A percentile compares a stretch with the other conserved stretches of the same genome.
Evolutionary conservation across 2,888 invertebrate genomes (phyloP).

Genomic region (Ctena decussata): DNA sequence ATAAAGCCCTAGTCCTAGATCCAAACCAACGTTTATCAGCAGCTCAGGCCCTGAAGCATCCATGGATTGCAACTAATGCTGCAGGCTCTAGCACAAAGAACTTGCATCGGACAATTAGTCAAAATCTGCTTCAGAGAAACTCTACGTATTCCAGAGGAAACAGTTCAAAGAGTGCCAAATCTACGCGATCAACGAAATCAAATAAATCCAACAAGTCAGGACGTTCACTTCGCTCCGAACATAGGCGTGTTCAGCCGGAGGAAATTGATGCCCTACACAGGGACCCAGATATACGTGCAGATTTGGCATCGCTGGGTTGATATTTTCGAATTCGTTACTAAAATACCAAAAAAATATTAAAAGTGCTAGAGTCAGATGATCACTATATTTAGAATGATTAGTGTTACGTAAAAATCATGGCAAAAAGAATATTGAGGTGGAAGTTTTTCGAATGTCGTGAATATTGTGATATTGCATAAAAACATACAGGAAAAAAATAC

Average conservation of each 20-base stretch:
- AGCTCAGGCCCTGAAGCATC: conserved; percentile 88
- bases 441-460: too few species aligned
- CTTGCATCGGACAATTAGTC: conserved; percentile 85
- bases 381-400: too few species aligned
- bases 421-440: too few species aligned
- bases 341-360: too few species aligned
- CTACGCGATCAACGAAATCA: conserved; percentile 79
- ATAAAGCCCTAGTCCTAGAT: conserved; percentile 88
- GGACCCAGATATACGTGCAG: conserved; percentile 87
- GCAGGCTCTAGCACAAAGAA: conserved; percentile 85
- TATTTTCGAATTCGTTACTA: not conserved
- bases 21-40: conserved; percentile 88
- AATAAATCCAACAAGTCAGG: conserved; percentile 87
- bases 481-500: too few species aligned
- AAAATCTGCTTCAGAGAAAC: conserved; percentile 85
- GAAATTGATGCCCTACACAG: conserved; percentile 86
- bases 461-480: too few species aligned
- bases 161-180: conserved; percentile 83
- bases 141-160: conserved; percentile 82
- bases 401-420: too few species aligned
- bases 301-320: conserved; percentile 79
- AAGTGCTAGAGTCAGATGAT: too few species aligned
- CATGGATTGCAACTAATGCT: conserved; percentile 88
- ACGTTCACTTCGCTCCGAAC: conserved; percentile 87
- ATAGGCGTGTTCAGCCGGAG: conserved; percentile 87